Percentiles rank a stretch among this genome's conserved stretches.
Evolutionary conservation across 2,797 vertebrate species (phyloP).

Genomic region (Threskiornis aethiopicus): DNA sequence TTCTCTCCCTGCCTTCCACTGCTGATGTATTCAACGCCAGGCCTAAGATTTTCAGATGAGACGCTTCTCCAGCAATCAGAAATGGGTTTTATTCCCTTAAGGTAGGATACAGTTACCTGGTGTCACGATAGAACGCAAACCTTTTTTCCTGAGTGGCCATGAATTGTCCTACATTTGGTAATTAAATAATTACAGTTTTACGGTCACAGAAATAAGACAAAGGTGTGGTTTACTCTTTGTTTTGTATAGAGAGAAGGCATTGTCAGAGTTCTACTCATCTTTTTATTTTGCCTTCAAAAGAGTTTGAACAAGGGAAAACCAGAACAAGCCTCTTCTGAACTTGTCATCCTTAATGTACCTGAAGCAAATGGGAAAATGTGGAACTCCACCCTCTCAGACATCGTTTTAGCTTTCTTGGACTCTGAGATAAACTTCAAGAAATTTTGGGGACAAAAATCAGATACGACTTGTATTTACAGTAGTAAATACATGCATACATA

Average conservation of each 20-base stretch:
- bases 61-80: conserved; percentile 81
- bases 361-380: background rate
- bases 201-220: background rate
- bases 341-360: background rate
- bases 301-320: background rate
- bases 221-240: background rate
- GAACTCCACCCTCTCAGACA: background rate
- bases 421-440: background rate
- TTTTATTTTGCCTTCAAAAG: background rate
- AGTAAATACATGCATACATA: background rate
- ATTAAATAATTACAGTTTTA: background rate
- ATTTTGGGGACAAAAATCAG: background rate
- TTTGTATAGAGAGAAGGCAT: background rate
- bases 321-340: background rate
- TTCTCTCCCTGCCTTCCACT: conserved; percentile 81
- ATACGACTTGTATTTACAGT: background rate
- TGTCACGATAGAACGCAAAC: background rate
- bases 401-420: background rate
- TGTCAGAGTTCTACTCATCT: background rate
- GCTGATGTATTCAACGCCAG: conserved; percentile 62
- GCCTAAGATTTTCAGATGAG: conserved; percentile 71
- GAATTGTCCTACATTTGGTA: background rate
- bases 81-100: conserved; percentile 84
- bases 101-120: conserved; percentile 71
- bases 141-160: background rate